Base-by-base conservation (phyloP, 2,888 invertebrate genomes). In the Mesochorus sp. region DNA sequence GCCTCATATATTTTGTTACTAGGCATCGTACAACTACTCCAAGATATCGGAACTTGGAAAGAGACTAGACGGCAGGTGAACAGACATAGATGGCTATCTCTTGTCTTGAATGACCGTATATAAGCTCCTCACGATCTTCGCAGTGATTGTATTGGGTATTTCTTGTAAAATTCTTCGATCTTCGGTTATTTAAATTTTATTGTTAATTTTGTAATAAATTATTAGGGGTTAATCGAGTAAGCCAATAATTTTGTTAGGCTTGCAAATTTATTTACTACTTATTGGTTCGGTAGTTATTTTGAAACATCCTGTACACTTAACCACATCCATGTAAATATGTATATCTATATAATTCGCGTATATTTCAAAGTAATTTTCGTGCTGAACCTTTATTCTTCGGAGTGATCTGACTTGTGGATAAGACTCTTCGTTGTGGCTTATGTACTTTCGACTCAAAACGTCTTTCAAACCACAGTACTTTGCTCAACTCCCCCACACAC, bases 361-460 rank as follows among this genome's bases (percentile, higher is more conserved):
- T 21, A 39, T 12, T 51, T 31, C 39, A 24, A 39, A 61, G 31
- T 61, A 61, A 66, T 73, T 57, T 73, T 64, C 55, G 34, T 73
- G 17, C 49, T 55, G 49, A 68, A 70, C 68, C 44, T 78, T 70
- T 78, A 53, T 70, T 70, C 70, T 14, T n/a, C 59, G 44, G 59
- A 68, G 61, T 59, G 78, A 78, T 78, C 74, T 53, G 59, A 61
- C 74, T 51, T 53, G 44, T n/a, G 74, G 78, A 74, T 78, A 78
- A 78, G 66, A 34, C 57, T 51, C 70, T 37, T 39, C 42, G 49
- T 64, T 42, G 49, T 59, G 24, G 49, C 51, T 74, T 34, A 70
- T 59, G 49, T 49, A 71, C 61, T 71, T 71, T 71, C 71, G 71
- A 71, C 61, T 71, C 59, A 49, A n/a, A 59, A 70, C 47, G 26